Evolutionary conservation across 2,797 vertebrate genomes (phyloP), one percentile per base, ranked within the genome.

Genomic region (Melopsittacus undulatus): DNA sequence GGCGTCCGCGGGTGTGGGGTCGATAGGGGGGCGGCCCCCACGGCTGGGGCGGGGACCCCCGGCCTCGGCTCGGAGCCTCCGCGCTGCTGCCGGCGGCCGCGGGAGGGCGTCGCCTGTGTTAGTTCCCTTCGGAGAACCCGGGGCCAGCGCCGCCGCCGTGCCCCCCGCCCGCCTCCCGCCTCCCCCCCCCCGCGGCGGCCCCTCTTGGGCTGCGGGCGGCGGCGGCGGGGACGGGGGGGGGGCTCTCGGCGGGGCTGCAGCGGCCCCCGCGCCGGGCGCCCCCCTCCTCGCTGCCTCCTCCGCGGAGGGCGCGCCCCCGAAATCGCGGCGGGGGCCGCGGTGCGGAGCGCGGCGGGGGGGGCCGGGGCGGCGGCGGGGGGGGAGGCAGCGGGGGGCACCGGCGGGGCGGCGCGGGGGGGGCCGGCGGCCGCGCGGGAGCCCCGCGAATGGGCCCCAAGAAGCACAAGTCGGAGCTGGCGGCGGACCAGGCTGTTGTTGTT

Each of bases 61-160:
- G 43, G 48, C 36, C 75, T 85, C 45, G 18, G 42, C 56, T 49
- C 30, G 49, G 66, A 75, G 8, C 22, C 52, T 81, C 75, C n/a
- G 82, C 81, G 73, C 77, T 96, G 94, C 96, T 73, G 73, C 38
- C 17, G 78, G 80, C 94, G 94, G 88, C 98, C 98, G 95, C 98
- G 97, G 87, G 98, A 98, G 98, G 98, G 98, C 97, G 98, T 97
- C 96, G 96, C 93, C 97, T 98, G 98, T 98, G 98, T 97, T 98
- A 98, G 97, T 98, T 98, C 32, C 82, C 88, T 82, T 92, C 95
- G 97, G 95, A 98, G 96, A 98, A 98, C 97, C 57, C 74, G 27
- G 51, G 74, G 23, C 86, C 87, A 38, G 74, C 56, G 56, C 59
- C 36, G 52, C 45, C 62, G 40, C 52, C 0, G 42, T 40, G 42